Base-by-base conservation (phyloP, 2,888 invertebrate genomes). In the Coelopa pilipes region DNA sequence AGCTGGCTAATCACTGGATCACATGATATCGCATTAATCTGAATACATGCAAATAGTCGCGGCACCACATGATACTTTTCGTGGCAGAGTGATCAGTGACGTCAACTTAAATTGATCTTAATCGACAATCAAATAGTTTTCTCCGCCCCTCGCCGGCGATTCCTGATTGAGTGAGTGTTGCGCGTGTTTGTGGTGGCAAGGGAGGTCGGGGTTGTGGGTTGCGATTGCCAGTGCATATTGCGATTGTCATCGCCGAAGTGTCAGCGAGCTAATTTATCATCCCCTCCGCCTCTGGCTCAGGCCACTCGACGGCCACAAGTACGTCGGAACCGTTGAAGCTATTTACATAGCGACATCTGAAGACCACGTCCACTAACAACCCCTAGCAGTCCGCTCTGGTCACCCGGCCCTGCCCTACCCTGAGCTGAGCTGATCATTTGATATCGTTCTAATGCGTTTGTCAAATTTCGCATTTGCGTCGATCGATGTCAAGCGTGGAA, bases 201-300 rank as follows among this genome's bases (percentile, higher is more conserved):
- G n/a, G n/a, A n/a, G n/a, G 34, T 34, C 34, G 34, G 34, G 34
- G 34, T 34, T 34, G 34, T 34, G 34, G 34, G 34, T 7, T 34
- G n/a, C n/a, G n/a, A n/a, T n/a, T n/a, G n/a, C n/a, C n/a, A n/a
- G 46, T 50, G 69, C 77, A 75, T 75, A 78, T 77, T 76, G 66
- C 60, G 77, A 67, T 79, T 78, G 78, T 78, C 78, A 79, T 76
- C 78, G 73, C 76, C 75, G 73, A 60, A 77, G 77, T 78, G 78
- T 80, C 80, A 78, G 75, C 78, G 77, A 78, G 80, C 77, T 80
- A 80, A 80, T 80, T 80, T 80, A 80, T 80, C 80, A 80, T 79
- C 73, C 70, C 59, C 72, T 72, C 72, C 70, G 62, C 70, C 67
- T 70, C 60, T 62, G 49, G 68, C 47, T 19, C 47, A 49, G 69